phyloP scores from a whole-genome alignment of 2,113 vertebrate species.

The Sula dactylatra region DNA sequence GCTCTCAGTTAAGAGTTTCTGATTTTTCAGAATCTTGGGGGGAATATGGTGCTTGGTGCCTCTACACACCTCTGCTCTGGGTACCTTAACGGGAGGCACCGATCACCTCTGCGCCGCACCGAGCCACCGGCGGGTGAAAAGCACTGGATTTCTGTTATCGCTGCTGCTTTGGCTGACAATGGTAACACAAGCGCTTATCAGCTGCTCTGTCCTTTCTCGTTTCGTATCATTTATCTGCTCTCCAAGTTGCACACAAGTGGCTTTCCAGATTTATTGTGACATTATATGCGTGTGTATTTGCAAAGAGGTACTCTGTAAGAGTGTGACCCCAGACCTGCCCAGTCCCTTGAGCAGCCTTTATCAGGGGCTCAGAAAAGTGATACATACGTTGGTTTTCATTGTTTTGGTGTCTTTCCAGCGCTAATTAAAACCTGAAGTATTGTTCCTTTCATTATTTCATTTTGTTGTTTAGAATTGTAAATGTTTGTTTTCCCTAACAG shows the following conservation, averaged over 20 bases:
- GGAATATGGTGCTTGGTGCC: not conserved
- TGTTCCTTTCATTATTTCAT: not conserved
- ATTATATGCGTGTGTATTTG: fast-evolving
- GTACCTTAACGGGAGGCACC: fast-evolving
- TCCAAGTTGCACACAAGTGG: not conserved
- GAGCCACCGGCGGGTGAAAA: not conserved
- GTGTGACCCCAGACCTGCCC: not conserved
- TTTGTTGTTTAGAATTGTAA: not conserved
- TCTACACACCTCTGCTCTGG: fast-evolving
- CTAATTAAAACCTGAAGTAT: not conserved
- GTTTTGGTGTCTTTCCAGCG: not conserved
- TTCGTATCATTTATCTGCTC: not conserved
- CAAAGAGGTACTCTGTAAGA: fast-evolving
- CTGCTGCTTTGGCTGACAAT: not conserved
- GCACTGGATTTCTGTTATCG: not conserved
- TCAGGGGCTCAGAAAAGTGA: fast-evolving
- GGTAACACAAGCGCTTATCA: not conserved
- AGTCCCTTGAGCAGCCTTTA: not conserved
- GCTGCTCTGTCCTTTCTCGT: not conserved
- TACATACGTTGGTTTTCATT: fast-evolving
- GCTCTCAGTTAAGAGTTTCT: not conserved
- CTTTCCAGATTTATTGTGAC: not conserved
- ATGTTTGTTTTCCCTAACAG: not conserved
- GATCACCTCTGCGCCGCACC: fast-evolving
- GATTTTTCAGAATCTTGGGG: not conserved